phyloP scores from a whole-genome alignment of 2,888 invertebrate genomes.

The Euphydryas editha region DNA sequence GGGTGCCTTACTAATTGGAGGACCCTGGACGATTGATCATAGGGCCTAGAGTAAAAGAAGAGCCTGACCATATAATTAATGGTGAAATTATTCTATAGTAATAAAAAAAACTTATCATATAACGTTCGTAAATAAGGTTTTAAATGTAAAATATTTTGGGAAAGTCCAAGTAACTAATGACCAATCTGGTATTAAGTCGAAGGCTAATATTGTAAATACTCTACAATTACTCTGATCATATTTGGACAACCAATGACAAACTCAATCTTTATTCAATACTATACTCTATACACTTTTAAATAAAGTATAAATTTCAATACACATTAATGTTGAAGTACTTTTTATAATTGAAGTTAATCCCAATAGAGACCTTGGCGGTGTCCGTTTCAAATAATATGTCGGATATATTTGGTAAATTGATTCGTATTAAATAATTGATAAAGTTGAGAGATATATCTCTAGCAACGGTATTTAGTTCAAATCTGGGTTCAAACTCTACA shows the following conservation, averaged over 20 bases:
- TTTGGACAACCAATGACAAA: not conserved
- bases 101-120: too few relatives aligned
- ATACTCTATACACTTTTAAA: not conserved
- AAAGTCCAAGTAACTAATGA: constrained; percentile 18
- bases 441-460: too few relatives aligned
- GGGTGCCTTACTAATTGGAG: too few relatives aligned
- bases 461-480: too few relatives aligned
- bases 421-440: not conserved
- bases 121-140: not conserved
- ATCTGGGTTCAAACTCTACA: too few relatives aligned
- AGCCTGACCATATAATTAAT: too few relatives aligned
- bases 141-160: constrained; percentile 12
- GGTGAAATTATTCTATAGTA: too few relatives aligned
- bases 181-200: constrained; percentile 13
- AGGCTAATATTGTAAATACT: constrained; percentile 18
- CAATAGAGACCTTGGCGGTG: constrained; percentile 62
- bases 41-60: too few relatives aligned
- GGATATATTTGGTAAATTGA: constrained; percentile 55
- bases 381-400: constrained; percentile 62
- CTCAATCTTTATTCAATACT: constrained; percentile 4
- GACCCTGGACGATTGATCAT: too few relatives aligned
- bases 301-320: not conserved
- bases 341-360: constrained; percentile 25
- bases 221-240: constrained; percentile 13
- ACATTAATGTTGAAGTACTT: constrained; percentile 13